Evolutionary conservation across 2,797 vertebrate species (phyloP).

Genomic region (Hippocampus kuda): DNA sequence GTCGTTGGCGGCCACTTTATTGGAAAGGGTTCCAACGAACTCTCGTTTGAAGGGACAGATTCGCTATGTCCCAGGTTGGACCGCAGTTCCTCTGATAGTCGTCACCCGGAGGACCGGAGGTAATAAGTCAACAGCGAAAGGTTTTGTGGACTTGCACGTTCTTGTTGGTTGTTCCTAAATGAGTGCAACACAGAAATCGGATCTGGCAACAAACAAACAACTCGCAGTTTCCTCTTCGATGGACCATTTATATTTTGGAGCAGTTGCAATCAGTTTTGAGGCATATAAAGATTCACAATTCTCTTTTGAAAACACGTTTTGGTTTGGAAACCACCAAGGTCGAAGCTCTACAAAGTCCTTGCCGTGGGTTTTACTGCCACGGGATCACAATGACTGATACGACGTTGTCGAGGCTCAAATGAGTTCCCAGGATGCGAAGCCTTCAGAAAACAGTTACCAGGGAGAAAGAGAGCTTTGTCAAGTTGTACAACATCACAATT

Average conservation of each 20-base stretch:
- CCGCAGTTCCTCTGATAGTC: too few species aligned
- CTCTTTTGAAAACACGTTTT: constrained; percentile 68
- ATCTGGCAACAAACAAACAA: constrained; percentile 42
- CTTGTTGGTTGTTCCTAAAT: background rate
- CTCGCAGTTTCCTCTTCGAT: constrained; percentile 56
- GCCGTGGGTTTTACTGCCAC: constrained; percentile 50
- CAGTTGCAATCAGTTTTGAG: constrained; percentile 73
- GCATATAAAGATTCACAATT: constrained; percentile 75
- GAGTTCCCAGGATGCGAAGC: background rate
- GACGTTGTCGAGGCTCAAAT: constrained; percentile 30
- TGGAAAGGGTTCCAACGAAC: too few species aligned
- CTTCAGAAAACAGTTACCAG: background rate
- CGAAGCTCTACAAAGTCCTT: constrained; percentile 61
- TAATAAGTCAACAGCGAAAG: too few species aligned
- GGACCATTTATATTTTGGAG: constrained; percentile 73
- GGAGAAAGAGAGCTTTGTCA: background rate
- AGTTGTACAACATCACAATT: background rate
- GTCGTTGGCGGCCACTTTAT: too few species aligned
- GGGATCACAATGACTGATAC: constrained; percentile 66
- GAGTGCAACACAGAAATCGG: background rate
- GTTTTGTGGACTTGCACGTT: too few species aligned
- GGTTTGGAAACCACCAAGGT: constrained; percentile 69
- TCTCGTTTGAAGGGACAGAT: too few species aligned
- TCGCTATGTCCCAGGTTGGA: too few species aligned
- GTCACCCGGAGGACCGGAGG: too few species aligned